These are phyloP conservation scores for Tribolium castaneum DNA, from an alignment of 1,140 invertebrate species.

Conservation along the genomic window DNA sequence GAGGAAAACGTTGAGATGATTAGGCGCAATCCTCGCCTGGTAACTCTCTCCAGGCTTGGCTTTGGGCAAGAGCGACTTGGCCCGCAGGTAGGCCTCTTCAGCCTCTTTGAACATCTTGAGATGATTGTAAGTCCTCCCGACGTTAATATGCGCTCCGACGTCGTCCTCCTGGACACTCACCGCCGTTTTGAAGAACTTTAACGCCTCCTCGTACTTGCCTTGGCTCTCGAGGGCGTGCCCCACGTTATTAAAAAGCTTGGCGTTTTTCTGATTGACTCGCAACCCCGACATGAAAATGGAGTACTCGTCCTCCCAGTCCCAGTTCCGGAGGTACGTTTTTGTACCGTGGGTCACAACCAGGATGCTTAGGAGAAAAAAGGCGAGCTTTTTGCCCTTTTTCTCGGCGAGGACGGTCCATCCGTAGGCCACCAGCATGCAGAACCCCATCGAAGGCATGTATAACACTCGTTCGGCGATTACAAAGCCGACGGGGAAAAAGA, in stretches of 20 bases:
- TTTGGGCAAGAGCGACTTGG: conserved; percentile 90
- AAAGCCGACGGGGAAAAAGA: conserved; percentile 98
- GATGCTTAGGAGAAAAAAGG: conserved; percentile 72
- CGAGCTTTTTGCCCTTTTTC: conserved; percentile 70
- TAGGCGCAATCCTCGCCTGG: conserved; percentile 94
- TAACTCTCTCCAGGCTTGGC: conserved; percentile 93
- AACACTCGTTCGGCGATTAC: conserved; percentile 95
- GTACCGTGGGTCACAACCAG: conserved; percentile 80
- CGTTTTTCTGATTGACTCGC: conserved; percentile 91
- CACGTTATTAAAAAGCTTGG: conserved; percentile 97
- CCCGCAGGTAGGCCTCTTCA: conserved; percentile 90
- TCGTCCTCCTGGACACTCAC: conserved; percentile 95
- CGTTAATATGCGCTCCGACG: conserved; percentile 95
- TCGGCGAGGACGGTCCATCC: conserved; percentile 71
- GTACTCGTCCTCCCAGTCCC: conserved; percentile 94
- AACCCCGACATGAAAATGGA: conserved; percentile 92
- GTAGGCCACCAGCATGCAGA: conserved; percentile 91
- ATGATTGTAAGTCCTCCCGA: conserved; percentile 94
- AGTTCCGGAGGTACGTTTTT: conserved; percentile 89
- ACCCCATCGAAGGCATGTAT: conserved; percentile 98
- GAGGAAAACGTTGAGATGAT: conserved; percentile 95
- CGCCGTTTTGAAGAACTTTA: conserved; percentile 92
- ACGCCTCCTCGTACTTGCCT: conserved; percentile 84
- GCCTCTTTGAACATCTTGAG: conserved; percentile 92
- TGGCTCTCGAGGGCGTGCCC: conserved; percentile 94